Conservation (phyloP, 2,888 invertebrate species). For the Oasisia sp. region DNA sequence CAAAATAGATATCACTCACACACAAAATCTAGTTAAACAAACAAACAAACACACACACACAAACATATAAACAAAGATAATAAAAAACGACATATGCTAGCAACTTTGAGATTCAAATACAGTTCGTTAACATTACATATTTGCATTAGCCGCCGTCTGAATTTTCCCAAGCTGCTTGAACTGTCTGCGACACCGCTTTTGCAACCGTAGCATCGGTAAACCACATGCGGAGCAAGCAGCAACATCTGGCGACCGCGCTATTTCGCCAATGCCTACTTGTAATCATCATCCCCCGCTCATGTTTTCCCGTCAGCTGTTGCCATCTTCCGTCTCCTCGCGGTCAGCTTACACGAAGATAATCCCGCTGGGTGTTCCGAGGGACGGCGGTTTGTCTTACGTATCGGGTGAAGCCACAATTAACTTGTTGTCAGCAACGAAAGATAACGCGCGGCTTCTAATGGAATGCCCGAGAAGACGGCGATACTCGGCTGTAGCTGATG, state of each 20-base stretch:
- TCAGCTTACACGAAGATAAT: neutral
- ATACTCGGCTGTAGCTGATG: neutral
- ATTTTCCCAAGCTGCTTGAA: neutral
- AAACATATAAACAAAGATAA: too few species aligned
- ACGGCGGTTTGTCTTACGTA: neutral
- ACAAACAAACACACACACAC: too few species aligned
- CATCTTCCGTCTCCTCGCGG: neutral
- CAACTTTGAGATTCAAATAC: too few species aligned
- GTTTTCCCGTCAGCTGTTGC: neutral
- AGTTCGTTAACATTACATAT: too few species aligned
- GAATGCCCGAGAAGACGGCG: neutral
- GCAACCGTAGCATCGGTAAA: neutral
- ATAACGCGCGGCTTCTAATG: neutral
- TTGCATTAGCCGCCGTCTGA: too few species aligned
- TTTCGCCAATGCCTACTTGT: neutral
- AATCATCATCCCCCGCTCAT: neutral
- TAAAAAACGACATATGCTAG: too few species aligned
- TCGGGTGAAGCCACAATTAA: neutral
- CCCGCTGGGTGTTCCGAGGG: neutral
- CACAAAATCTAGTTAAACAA: too few species aligned
- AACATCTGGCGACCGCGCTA: neutral
- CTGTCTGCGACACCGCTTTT: neutral
- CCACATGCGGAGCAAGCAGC: neutral
- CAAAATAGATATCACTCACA: too few species aligned
- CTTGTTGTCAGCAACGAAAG: conserved; percentile 11